A percentile compares a stretch with the other conserved stretches of the same genome.
Conservation (phyloP, 2,797 vertebrate species). For the Micrastur ruficollis region DNA sequence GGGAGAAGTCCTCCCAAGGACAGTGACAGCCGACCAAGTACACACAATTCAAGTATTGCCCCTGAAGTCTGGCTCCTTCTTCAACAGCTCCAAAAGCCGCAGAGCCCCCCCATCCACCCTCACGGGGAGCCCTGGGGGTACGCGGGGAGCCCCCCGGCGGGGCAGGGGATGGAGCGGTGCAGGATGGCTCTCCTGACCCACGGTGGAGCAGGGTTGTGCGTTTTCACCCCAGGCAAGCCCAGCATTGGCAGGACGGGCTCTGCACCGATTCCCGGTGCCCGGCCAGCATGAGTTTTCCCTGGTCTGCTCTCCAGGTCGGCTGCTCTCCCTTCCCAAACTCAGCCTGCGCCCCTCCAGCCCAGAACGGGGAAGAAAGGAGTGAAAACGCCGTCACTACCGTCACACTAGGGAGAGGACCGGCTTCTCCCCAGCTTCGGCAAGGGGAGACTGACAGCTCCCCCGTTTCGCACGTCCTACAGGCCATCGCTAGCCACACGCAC, state of each 20-base stretch:
- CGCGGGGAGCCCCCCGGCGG: not conserved
- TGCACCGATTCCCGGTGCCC: not conserved
- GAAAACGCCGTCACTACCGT: not conserved
- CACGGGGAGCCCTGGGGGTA: not conserved
- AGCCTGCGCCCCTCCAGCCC: not conserved
- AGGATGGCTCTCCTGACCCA: not conserved
- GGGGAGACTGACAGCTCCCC: not conserved
- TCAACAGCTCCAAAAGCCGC: not conserved
- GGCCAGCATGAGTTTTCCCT: not conserved
- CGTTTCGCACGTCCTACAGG: rapidly evolving
- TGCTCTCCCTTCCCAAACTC: not conserved
- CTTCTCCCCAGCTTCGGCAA: not conserved
- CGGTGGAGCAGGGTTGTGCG: not conserved
- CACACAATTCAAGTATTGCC: not conserved
- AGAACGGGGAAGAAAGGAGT: rapidly evolving
- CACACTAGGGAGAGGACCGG: not conserved
- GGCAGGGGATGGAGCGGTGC: not conserved
- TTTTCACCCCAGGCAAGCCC: not conserved
- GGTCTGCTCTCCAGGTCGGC: rapidly evolving
- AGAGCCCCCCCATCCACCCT: not conserved
- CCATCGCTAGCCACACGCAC: not conserved
- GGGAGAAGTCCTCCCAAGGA: not conserved
- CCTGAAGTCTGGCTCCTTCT: not conserved
- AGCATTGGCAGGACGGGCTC: rapidly evolving
- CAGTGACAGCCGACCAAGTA: not conserved